These are phyloP conservation scores for Camponotus pennsylvanicus DNA, from an alignment of 1,140 invertebrate species.

Conservation along the genomic window DNA sequence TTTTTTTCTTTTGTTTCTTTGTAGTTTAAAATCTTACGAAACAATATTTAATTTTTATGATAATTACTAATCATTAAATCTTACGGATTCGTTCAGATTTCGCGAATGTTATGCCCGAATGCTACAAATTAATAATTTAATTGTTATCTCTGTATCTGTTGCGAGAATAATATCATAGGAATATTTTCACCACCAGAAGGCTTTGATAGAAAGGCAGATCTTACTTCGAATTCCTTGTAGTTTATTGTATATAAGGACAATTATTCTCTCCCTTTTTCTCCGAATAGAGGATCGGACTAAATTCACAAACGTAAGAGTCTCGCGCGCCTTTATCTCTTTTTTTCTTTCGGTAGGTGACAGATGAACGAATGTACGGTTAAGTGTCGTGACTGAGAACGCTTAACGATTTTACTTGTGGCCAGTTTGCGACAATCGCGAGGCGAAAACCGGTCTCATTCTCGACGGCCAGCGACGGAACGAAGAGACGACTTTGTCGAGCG, in stretches of 20 bases:
- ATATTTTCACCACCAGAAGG: not conserved
- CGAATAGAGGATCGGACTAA: conserved; percentile 35
- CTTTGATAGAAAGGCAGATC: no score
- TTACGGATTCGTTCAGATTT: not conserved
- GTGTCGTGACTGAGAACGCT: conserved; percentile 13
- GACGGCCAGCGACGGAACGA: no score
- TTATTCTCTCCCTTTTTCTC: not conserved
- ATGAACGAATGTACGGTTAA: no score
- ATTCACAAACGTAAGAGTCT: conserved; percentile 8
- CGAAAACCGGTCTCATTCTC: no score
- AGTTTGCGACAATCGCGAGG: no score
- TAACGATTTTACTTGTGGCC: no score
- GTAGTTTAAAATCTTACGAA: not conserved
- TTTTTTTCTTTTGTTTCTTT: conserved; percentile 60
- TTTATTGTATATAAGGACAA: conserved; percentile 51
- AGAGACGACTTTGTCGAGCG: no score
- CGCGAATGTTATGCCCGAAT: not conserved
- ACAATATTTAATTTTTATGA: no score
- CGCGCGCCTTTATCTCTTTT: conserved; percentile 21
- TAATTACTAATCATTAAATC: not conserved
- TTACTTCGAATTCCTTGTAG: not conserved
- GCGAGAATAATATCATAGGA: not conserved
- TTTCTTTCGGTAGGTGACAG: not conserved
- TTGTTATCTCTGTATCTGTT: not conserved
- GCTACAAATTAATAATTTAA: not conserved